Conservation (phyloP, 1,140 invertebrate species). For the Bombus superbus region DNA sequence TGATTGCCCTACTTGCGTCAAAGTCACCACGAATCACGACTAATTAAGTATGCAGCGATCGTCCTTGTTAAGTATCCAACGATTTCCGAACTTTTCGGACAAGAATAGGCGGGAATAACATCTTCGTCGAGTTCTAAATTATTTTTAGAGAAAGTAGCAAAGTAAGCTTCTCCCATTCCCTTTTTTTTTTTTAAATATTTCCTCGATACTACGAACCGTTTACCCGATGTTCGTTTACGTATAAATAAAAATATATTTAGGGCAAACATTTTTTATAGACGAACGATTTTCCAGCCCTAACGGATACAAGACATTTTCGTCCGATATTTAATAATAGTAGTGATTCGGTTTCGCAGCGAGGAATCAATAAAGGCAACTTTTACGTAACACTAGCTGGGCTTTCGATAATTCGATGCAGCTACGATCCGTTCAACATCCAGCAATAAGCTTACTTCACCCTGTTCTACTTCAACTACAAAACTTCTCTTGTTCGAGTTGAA, state of each 20-base stretch:
- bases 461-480: background rate
- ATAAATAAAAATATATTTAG: background rate
- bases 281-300: background rate
- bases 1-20: constrained; percentile 49
- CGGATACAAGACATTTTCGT: background rate
- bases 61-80: background rate
- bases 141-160: background rate
- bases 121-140: background rate
- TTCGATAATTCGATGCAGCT: constrained; percentile 9
- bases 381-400: constrained; percentile 19
- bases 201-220: background rate
- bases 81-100: background rate
- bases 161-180: background rate
- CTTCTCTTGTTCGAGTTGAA: background rate
- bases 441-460: background rate
- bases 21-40: constrained; percentile 21
- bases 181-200: background rate
- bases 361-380: constrained; percentile 16
- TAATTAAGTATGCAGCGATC: constrained; percentile 37
- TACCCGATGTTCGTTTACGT: background rate
- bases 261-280: background rate
- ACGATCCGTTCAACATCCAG: background rate
- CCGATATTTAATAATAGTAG: constrained; percentile 34
- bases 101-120: background rate
- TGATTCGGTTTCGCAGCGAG: background rate